phyloP scores from a whole-genome alignment of 2,113 vertebrate species.

The Scophthalmus maximus region DNA sequence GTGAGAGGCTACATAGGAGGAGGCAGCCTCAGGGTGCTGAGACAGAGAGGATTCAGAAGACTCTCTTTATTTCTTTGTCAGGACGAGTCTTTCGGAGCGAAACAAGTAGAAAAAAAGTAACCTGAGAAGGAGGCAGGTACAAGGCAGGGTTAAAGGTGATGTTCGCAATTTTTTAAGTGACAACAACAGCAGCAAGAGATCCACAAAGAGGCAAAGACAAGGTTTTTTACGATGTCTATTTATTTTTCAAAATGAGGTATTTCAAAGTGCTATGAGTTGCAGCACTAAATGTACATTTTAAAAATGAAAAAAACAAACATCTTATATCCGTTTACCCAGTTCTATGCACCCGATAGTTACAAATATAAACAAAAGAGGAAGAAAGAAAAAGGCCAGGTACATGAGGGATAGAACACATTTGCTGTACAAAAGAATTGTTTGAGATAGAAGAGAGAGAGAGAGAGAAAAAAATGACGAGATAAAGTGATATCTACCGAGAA shows the following conservation, averaged over 20 bases:
- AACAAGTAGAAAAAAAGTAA: constrained; percentile 44
- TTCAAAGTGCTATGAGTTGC: constrained; percentile 99
- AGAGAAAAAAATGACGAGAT: constrained; percentile 90
- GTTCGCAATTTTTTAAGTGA: not conserved
- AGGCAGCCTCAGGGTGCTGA: constrained; percentile 71
- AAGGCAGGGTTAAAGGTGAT: constrained; percentile 1
- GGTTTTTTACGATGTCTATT: constrained; percentile 89
- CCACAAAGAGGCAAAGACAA: constrained; percentile 16
- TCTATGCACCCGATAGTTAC: constrained; percentile 99
- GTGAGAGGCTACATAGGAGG: constrained; percentile 74
- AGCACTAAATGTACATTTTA: constrained; percentile 99
- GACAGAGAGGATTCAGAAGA: constrained; percentile 74
- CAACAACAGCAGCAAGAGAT: constrained; percentile 23
- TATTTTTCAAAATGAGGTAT: constrained; percentile 99
- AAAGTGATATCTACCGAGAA: constrained; percentile 99
- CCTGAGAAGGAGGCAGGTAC: not conserved
- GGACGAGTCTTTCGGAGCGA: constrained; percentile 58
- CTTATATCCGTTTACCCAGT: constrained; percentile 96
- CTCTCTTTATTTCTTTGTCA: constrained; percentile 75
- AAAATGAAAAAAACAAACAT: constrained; percentile 86
- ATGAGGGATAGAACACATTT: constrained; percentile 95
- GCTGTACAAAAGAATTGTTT: constrained; percentile 96
- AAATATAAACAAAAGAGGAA: constrained; percentile 96
- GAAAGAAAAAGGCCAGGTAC: constrained; percentile 87
- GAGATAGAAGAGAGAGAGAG: constrained; percentile 77